phyloP scores from a whole-genome alignment of 1,140 invertebrate species.

The Adoxophyes honmai region DNA sequence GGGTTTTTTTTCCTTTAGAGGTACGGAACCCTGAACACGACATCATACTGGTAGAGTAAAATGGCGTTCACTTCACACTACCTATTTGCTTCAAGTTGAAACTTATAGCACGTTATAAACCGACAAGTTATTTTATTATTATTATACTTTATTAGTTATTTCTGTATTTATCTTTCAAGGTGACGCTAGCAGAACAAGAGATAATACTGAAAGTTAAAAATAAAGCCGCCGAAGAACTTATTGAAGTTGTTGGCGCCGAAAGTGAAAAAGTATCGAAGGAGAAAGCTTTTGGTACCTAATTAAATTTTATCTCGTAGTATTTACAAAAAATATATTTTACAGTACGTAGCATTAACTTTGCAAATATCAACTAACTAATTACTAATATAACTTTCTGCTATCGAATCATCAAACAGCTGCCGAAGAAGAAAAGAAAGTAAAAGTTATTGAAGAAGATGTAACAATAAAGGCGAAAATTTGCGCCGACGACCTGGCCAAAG shows the following conservation, averaged over 20 bases:
- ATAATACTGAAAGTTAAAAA: slow-evolving; percentile 92
- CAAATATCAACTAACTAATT: slow-evolving; percentile 9
- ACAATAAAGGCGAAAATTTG: slow-evolving; percentile 90
- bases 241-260: slow-evolving; percentile 92
- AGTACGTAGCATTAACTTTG: too few relatives aligned
- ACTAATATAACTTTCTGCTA: neutral
- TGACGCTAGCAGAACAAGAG: slow-evolving; percentile 92
- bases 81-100: neutral
- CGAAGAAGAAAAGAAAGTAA: slow-evolving; percentile 94
- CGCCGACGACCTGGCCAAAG: slow-evolving; percentile 92
- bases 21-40: too few relatives aligned
- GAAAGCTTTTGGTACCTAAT: slow-evolving; percentile 86
- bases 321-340: too few relatives aligned
- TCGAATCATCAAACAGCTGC: slow-evolving; percentile 69
- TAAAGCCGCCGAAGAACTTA: slow-evolving; percentile 92
- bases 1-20: too few relatives aligned
- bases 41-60: too few relatives aligned
- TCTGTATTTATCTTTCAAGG: slow-evolving; percentile 78
- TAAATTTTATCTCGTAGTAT: slow-evolving; percentile 1
- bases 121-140: too few relatives aligned
- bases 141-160: neutral
- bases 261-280: slow-evolving; percentile 93
- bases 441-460: slow-evolving; percentile 92
- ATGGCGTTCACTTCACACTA: too few relatives aligned
- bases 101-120: neutral